Evolutionary conservation across 1,140 invertebrate species (phyloP).

Genomic region (Megathymus violae): DNA sequence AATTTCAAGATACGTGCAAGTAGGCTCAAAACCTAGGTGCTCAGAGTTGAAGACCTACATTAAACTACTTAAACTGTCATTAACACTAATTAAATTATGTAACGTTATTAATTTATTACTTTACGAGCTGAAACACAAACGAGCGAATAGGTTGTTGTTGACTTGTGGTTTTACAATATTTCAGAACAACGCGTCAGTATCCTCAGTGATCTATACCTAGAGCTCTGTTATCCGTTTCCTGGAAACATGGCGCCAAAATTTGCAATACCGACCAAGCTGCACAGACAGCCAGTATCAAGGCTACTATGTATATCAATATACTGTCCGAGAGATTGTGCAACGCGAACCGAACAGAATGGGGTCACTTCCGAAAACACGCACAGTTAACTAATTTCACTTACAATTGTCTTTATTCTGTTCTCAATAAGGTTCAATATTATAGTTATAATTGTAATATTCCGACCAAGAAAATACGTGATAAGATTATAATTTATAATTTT

Average conservation of each 20-base stretch:
- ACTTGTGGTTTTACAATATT: too few relatives aligned
- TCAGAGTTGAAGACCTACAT: too few relatives aligned
- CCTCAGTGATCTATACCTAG: too few relatives aligned
- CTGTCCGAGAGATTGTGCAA: constrained; percentile 39
- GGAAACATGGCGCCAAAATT: constrained; percentile 25
- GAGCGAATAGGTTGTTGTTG: too few relatives aligned
- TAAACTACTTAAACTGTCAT: too few relatives aligned
- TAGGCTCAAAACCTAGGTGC: too few relatives aligned
- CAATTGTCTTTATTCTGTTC: neutral
- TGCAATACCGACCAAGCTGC: constrained; percentile 1
- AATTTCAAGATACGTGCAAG: too few relatives aligned
- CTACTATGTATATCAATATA: constrained; percentile 13
- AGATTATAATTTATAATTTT: neutral
- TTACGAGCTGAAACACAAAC: too few relatives aligned
- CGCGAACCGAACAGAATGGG: constrained; percentile 30
- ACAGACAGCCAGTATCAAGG: constrained; percentile 9
- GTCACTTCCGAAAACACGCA: constrained; percentile 30
- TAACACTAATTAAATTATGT: too few relatives aligned
- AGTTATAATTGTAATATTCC: neutral
- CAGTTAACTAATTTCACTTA: constrained; percentile 7
- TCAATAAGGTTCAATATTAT: neutral
- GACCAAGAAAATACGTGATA: constrained; percentile 12
- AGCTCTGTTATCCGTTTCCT: too few relatives aligned
- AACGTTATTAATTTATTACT: too few relatives aligned
- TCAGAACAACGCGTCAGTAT: neutral